phyloP scores from a whole-genome alignment of 2,888 invertebrate genomes.

The Habrosyne pyritoides region DNA sequence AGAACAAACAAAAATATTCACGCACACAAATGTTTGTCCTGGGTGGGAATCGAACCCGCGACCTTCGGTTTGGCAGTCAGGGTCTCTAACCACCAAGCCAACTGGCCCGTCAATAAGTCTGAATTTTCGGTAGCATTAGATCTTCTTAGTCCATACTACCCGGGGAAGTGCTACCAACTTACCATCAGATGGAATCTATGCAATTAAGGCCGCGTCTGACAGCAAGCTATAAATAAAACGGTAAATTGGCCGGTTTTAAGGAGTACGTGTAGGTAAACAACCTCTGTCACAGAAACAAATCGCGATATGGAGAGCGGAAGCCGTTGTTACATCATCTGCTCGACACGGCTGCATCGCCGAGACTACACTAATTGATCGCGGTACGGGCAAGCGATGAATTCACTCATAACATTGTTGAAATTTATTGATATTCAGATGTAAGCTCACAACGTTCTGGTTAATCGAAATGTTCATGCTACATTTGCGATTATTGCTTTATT shows the following conservation, averaged over 20 bases:
- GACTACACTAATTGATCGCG: conserved; percentile 54
- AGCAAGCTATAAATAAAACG: no score
- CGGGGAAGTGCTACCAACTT: no score
- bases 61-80: no score
- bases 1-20: no score
- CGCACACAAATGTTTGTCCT: no score
- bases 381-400: conserved; percentile 45
- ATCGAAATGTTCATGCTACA: conserved; percentile 38
- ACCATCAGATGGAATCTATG: no score
- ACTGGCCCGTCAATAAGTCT: no score
- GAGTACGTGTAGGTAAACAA: background rate
- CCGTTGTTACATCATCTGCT: conserved; percentile 49
- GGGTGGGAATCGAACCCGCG: no score
- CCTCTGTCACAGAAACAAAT: conserved; percentile 32
- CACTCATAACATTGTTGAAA: conserved; percentile 44
- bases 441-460: conserved; percentile 25
- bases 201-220: no score
- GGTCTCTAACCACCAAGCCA: no score
- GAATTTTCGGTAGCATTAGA: no score
- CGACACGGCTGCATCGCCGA: conserved; percentile 19
- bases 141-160: no score
- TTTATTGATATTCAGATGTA: conserved; percentile 43
- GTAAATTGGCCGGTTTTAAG: background rate
- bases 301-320: conserved; percentile 42
- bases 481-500: conserved; percentile 18